phyloP scores from a whole-genome alignment of 2,113 vertebrate species.

The Equus przewalskii region DNA sequence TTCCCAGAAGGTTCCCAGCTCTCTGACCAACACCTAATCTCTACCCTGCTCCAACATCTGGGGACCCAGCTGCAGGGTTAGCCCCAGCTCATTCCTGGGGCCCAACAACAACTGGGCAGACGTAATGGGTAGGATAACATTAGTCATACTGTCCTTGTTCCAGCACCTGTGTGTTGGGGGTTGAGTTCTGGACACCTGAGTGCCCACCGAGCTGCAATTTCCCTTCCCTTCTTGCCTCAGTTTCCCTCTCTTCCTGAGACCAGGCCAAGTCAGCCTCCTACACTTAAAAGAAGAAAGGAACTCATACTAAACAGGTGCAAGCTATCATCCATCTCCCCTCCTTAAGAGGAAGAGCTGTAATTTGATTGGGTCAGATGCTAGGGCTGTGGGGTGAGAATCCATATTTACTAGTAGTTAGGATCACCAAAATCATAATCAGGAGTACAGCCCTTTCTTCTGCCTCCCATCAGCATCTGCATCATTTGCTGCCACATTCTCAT shows the following conservation, averaged over 20 bases:
- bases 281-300: constrained; percentile 13
- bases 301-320: not conserved
- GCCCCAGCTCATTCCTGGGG: not conserved
- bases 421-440: not conserved
- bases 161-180: not conserved
- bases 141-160: not conserved
- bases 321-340: not conserved
- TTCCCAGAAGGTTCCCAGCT: not conserved
- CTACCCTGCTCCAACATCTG: not conserved
- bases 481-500: not conserved
- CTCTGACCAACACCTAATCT: not conserved
- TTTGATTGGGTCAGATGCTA: not conserved
- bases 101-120: not conserved
- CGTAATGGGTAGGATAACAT: not conserved
- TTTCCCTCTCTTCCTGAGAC: not conserved
- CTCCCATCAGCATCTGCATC: not conserved
- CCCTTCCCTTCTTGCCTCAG: not conserved
- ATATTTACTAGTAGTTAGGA: not conserved
- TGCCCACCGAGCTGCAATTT: not conserved
- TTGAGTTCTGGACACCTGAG: not conserved
- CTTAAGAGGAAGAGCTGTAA: not conserved
- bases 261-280: not conserved
- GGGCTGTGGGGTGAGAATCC: not conserved
- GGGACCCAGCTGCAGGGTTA: not conserved
- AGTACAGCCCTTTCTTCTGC: not conserved